phyloP scores from a whole-genome alignment of 2,113 vertebrate genomes.

The Callipepla squamata region DNA sequence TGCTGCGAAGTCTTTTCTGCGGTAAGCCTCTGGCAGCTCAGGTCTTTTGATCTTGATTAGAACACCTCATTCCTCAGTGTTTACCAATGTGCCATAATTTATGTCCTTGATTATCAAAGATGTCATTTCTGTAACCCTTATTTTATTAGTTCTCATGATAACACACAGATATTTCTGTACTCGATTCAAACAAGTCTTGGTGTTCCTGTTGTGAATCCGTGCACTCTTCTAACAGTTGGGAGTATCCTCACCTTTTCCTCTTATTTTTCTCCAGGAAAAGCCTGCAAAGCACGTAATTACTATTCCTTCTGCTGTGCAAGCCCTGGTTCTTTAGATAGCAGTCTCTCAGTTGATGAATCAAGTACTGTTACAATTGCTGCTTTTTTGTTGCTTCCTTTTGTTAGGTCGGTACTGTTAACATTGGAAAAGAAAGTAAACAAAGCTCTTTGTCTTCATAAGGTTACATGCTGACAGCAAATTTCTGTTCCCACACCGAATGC shows the following conservation, averaged over 20 bases:
- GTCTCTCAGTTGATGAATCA: background rate
- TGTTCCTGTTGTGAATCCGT: background rate
- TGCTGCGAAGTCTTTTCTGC: background rate
- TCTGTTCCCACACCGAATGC: background rate
- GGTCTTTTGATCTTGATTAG: background rate
- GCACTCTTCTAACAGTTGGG: background rate
- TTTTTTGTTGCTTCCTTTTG: background rate
- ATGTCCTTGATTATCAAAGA: background rate
- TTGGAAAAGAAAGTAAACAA: background rate
- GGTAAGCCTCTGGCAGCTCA: background rate
- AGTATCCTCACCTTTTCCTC: background rate
- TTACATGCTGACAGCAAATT: background rate
- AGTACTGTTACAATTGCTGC: background rate
- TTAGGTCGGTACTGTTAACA: background rate
- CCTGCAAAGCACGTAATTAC: background rate
- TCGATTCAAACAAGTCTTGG: background rate
- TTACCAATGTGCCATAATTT: background rate
- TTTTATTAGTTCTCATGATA: background rate
- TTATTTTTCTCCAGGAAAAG: background rate
- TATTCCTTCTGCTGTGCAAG: background rate
- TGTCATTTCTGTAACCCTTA: background rate
- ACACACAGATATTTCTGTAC: background rate
- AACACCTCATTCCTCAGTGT: background rate
- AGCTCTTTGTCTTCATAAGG: background rate
- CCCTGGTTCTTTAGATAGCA: background rate